Evolutionary conservation across 1,140 invertebrate genomes (phyloP).

Genomic region (Lasioglossum albipes): DNA sequence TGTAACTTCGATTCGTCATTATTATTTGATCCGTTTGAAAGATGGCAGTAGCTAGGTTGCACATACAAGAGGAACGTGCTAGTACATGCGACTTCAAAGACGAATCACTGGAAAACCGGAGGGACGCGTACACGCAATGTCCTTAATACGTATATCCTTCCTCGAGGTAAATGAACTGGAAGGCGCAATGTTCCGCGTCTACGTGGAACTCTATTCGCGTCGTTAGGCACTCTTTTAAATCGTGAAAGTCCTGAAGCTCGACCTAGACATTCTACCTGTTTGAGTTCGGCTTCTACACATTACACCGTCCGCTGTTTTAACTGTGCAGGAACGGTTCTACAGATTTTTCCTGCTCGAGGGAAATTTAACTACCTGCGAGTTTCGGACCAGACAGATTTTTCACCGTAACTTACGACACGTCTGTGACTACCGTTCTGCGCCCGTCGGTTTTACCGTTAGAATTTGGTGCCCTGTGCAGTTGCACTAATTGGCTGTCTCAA

Average conservation of each 20-base stretch:
- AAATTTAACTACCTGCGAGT: no score
- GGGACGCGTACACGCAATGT: background rate
- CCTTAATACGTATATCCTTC: background rate
- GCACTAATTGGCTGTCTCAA: no score
- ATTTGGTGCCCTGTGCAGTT: no score
- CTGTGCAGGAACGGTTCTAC: background rate
- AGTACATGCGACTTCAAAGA: background rate
- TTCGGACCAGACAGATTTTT: no score
- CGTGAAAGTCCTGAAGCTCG: background rate
- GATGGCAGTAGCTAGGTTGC: background rate
- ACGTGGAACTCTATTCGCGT: constrained; percentile 6
- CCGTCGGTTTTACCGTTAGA: no score
- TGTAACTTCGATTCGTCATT: no score
- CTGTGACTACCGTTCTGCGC: no score
- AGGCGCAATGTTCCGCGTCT: constrained; percentile 26
- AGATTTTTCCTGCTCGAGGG: no score
- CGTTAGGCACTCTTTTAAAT: constrained; percentile 21
- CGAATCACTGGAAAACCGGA: background rate
- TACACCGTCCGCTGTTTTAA: background rate
- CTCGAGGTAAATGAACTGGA: constrained; percentile 21
- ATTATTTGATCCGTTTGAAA: no score
- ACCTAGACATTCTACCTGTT: constrained; percentile 5
- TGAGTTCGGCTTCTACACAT: background rate
- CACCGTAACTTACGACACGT: no score
- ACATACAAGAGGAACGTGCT: background rate